phyloP scores from a whole-genome alignment of 2,797 vertebrate species.

The Danionella dracula region DNA sequence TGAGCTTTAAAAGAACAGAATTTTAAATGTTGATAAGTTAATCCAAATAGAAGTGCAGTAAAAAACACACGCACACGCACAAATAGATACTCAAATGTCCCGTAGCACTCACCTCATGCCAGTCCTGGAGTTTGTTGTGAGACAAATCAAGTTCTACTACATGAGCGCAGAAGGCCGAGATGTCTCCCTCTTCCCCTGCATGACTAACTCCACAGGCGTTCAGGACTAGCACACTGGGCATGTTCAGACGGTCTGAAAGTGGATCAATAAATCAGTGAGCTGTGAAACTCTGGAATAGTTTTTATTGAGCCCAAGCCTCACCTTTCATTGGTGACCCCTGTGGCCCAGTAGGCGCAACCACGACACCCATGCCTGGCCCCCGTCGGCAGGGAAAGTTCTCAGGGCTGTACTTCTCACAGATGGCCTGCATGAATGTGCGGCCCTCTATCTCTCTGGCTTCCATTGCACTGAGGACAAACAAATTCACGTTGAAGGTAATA shows the following conservation, averaged over 20 bases:
- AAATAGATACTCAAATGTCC: background rate
- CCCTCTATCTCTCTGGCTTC: slow-evolving; percentile 73
- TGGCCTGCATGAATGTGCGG: slow-evolving; percentile 93
- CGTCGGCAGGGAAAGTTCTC: slow-evolving; percentile 95
- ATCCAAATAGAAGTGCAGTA: too few relatives aligned
- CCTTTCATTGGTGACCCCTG: slow-evolving; percentile 98
- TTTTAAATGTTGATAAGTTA: too few relatives aligned
- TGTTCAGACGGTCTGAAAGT: slow-evolving; percentile 86
- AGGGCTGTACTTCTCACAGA: slow-evolving; percentile 97
- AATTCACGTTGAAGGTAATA: too few relatives aligned
- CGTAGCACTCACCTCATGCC: slow-evolving; percentile 81
- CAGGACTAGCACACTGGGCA: slow-evolving; percentile 89
- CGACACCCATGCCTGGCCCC: slow-evolving; percentile 88
- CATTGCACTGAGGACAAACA: too few relatives aligned
- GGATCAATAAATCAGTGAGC: background rate
- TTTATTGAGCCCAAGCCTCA: slow-evolving; percentile 46
- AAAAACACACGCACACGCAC: background rate
- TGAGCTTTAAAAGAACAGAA: too few relatives aligned
- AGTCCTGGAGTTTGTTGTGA: slow-evolving; percentile 91
- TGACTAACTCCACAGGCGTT: slow-evolving; percentile 87
- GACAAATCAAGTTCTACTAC: slow-evolving; percentile 95
- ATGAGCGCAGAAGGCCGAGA: slow-evolving; percentile 92
- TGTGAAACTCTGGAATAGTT: background rate
- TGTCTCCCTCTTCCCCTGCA: slow-evolving; percentile 89
- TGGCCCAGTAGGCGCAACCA: slow-evolving; percentile 78